Base-by-base conservation (phyloP, 1,140 invertebrate genomes). In the Drosophila biarmipes region DNA sequence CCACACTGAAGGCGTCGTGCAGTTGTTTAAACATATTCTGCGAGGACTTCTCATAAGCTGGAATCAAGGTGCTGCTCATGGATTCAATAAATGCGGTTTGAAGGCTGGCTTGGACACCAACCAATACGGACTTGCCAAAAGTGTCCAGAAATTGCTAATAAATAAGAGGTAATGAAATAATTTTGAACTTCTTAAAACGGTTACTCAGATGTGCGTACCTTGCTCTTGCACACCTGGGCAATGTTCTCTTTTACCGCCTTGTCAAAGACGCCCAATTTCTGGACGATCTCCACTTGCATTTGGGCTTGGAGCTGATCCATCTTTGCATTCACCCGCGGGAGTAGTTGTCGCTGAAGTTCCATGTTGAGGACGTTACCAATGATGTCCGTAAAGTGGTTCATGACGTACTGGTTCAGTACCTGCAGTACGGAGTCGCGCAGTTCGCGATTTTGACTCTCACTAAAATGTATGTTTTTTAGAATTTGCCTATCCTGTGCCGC, bases 21-120 rank as follows among this genome's bases (percentile, higher is more conserved):
- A 98, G 94, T 93, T 98, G 97, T 34, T 94, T 93, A 82, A 98
- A 98, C 93, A 98, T 96, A 76, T 95, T 95, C 77, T 96, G 95
- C 79, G 96, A 96, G 42, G 96, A 95, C 91, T 96, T 96, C 90
- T 98, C 97, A 94, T 97, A 96, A 12, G 95, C 94, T 12, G 98
- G 97, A 77, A 98, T 92, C 15, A 98, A 92, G 57, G 95, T 94
- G 45, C 94, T 95, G 35, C 94, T 93, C 71, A 98, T 96, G 2
- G 95, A 94, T 53, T 95, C 91, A 96, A 97, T 46, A 94, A 95
- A 92, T 0, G 87, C 87, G 10, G 80, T 80, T 45, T 92, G 90
- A 1, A 92, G 64, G 55, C 90, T 91, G 3, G 63, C 53, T 53
- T 91, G 90, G 7, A 95, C 94, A 58, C 94, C 94, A 2, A 95